Conservation (phyloP, 1,140 invertebrate species). For the Pogonomyrmex barbatus region DNA sequence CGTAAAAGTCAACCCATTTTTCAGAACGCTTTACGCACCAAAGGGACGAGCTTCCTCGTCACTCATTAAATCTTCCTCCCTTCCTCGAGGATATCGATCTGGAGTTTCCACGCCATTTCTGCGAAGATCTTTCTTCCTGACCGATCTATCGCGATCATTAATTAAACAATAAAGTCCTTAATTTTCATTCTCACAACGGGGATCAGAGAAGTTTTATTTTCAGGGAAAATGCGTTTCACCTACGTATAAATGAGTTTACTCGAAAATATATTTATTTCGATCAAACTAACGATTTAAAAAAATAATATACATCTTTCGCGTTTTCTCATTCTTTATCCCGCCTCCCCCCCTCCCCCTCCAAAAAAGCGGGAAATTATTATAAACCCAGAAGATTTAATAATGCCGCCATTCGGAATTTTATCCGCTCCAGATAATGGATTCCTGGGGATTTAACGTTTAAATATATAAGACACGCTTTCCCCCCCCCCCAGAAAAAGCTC, state of each 20-base stretch:
- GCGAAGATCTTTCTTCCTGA: background rate
- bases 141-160: constrained; percentile 14
- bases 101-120: constrained; percentile 16
- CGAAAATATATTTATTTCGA: background rate
- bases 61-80: constrained; percentile 4
- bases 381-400: constrained; percentile 16
- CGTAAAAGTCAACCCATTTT: constrained; percentile 61
- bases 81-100: constrained; percentile 32
- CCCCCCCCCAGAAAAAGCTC: too few species aligned
- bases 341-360: background rate
- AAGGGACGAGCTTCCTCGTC: constrained; percentile 49
- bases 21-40: constrained; percentile 48
- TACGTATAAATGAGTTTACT: background rate
- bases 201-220: background rate
- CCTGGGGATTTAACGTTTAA: constrained; percentile 20
- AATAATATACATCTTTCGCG: background rate
- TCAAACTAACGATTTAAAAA: background rate
- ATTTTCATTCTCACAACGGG: constrained; percentile 33
- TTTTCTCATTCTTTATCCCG: background rate
- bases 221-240: background rate
- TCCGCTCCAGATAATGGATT: constrained; percentile 33
- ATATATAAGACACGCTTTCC: constrained; percentile 47
- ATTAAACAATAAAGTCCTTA: constrained; percentile 29
- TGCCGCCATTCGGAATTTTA: constrained; percentile 23
- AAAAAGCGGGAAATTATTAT: background rate